These are phyloP conservation scores for Eulemur mongoz DNA, from an alignment of 2,797 vertebrate genomes.

Conservation along the genomic window DNA sequence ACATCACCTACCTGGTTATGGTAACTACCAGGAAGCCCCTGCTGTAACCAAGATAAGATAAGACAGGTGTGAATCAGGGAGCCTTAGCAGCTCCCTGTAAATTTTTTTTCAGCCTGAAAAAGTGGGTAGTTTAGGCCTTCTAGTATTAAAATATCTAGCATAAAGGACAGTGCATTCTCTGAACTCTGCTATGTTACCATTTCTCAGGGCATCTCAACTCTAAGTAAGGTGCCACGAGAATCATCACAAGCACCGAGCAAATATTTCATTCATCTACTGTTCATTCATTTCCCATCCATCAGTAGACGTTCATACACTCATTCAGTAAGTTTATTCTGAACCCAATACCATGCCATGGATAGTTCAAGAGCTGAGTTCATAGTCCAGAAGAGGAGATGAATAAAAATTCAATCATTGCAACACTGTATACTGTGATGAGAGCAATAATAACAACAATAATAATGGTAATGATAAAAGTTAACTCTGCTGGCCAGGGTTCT, in stretches of 20 bases:
- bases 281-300: not conserved
- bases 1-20: not conserved
- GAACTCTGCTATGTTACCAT: not conserved
- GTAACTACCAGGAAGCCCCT: not conserved
- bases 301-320: not conserved
- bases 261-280: not conserved
- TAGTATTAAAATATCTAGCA: not conserved
- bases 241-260: not conserved
- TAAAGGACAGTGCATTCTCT: not conserved
- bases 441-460: not conserved
- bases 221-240: not conserved
- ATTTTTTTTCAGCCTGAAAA: not conserved
- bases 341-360: not conserved
- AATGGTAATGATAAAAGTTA: not conserved
- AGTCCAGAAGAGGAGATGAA: not conserved
- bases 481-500: not conserved
- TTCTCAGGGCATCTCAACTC: not conserved
- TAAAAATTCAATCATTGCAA: not conserved
- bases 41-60: not conserved
- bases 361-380: not conserved
- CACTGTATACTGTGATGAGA: not conserved
- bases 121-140: not conserved
- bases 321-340: not conserved
- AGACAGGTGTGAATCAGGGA: not conserved
- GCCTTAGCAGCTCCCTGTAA: not conserved